These are phyloP conservation scores for Dunckerocampus dactyliophorus DNA, from an alignment of 2,113 vertebrate genomes.

Conservation along the genomic window DNA sequence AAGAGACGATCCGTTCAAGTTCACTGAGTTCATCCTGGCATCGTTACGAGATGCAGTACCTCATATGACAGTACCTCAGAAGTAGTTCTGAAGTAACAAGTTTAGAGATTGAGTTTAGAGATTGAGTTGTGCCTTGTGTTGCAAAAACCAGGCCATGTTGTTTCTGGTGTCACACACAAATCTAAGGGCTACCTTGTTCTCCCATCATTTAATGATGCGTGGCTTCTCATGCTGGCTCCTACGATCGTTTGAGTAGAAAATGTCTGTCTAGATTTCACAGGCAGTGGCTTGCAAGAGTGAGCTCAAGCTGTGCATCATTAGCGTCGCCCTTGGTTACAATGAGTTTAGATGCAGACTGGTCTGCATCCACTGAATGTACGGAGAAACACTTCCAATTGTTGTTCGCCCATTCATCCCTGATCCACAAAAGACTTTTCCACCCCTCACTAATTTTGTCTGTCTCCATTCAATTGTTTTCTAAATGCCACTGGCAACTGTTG, in stretches of 20 bases:
- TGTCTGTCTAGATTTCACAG: conserved; percentile 28
- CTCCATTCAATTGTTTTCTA: conserved; percentile 48
- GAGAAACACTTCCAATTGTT: conserved; percentile 47
- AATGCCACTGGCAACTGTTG: conserved; percentile 47
- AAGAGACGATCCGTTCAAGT: background rate
- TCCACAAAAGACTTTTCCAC: conserved; percentile 59
- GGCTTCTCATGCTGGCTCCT: conserved; percentile 51
- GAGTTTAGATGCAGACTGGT: conserved; percentile 44
- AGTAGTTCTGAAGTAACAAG: background rate
- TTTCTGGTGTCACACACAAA: conserved; percentile 19
- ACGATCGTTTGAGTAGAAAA: conserved; percentile 47
- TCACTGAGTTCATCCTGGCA: background rate
- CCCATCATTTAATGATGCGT: conserved; percentile 25
- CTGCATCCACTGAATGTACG: conserved; percentile 43
- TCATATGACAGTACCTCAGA: background rate
- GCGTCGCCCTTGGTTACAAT: conserved; percentile 56
- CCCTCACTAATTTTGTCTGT: conserved; percentile 59
- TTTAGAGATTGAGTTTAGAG: conserved; percentile 1
- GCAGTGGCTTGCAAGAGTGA: conserved; percentile 53
- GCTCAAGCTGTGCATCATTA: conserved; percentile 64
- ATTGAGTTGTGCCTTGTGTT: background rate
- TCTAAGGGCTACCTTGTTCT: conserved; percentile 8
- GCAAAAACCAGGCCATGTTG: conserved; percentile 5
- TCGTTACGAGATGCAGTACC: background rate
- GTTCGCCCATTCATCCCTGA: conserved; percentile 49